Percentiles rank a stretch among this genome's conserved stretches.
Conservation (phyloP, 1,140 invertebrate species). For the Psix sp. region DNA sequence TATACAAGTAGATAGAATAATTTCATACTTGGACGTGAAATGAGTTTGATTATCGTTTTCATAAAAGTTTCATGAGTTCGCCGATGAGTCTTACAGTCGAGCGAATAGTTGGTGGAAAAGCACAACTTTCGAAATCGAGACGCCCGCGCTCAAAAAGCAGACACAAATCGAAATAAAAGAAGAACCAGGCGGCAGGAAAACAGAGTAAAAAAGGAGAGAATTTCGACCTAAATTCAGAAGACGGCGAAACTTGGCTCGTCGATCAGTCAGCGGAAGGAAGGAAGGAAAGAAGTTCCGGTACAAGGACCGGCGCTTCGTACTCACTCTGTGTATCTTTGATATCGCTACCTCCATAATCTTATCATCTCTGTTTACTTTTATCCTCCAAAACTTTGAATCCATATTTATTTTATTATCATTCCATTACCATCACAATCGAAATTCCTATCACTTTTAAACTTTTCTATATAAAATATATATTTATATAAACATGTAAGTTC, state of each 20-base stretch:
- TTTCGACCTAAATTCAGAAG: constrained; percentile 72
- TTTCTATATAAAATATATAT: background rate
- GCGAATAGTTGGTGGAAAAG: constrained; percentile 43
- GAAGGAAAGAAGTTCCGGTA: constrained; percentile 71
- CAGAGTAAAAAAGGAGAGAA: constrained; percentile 58
- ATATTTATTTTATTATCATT: constrained; percentile 5
- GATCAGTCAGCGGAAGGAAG: constrained; percentile 71
- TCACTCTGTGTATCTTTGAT: constrained; percentile 68
- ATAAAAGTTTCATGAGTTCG: constrained; percentile 73
- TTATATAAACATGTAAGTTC: too few relatives aligned
- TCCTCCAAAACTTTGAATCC: constrained; percentile 16
- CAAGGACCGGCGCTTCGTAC: constrained; percentile 65
- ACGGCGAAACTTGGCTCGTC: constrained; percentile 74
- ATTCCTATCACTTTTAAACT: background rate
- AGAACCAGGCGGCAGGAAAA: constrained; percentile 12
- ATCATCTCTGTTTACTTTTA: constrained; percentile 59
- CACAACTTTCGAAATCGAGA: constrained; percentile 57
- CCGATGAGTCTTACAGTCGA: constrained; percentile 50
- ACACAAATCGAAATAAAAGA: constrained; percentile 52
- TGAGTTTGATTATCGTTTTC: constrained; percentile 66
- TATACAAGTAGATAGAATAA: constrained; percentile 51
- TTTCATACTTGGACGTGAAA: constrained; percentile 54
- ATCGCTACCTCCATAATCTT: constrained; percentile 43
- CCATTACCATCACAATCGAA: too few relatives aligned
- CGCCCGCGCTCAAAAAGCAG: constrained; percentile 56